Base-by-base conservation (phyloP, 2,797 vertebrate species). In the Peromyscus attwateri region DNA sequence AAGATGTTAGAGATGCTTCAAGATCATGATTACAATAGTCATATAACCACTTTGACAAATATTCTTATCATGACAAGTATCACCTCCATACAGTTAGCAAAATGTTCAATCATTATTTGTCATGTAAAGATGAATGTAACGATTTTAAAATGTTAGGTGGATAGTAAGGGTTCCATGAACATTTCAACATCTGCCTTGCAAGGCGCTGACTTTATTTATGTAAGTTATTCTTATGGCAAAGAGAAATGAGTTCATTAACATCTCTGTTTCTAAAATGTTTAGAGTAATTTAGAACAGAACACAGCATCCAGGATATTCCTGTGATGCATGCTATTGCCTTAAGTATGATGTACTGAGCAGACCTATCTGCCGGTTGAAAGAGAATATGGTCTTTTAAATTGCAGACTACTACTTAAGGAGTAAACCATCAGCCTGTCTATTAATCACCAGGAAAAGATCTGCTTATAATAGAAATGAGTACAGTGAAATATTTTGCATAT, bases 91-190 rank as follows among this genome's bases (percentile, higher is more conserved):
- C 1, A 8, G 12, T 29, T 85, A 77, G 17, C 13, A 66, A 89
- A 95, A 95, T 75, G 55, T 79, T 77, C 91, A 57, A 52, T 49
- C 31, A 62, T 75, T 88, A 89, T 89, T 96, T 94, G 49, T 70
- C 52, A 57, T 17, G 16, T 43, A 75, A 95, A 96, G 46, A 75
- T 46, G 68, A 76, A 82, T 62, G 25, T 84, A 40, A 89, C 8
- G 19, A 82, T 55, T 89, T 71, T 13, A 83, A 89, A 64, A 14
- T 31, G 80, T 66, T 89, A 91, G 70, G 23, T 27, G 13, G 70
- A 64, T 6, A 71, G 57, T 40, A 87, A 87, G 29, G 89, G 81
- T 75, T 73, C 21, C n/a, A 62, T 27, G 3, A 92, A 88, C 96
- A 77, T 73, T 66, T 90, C 13, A 77, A 77, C 55, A 95, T 82